Percentiles rank a stretch among this genome's conserved stretches.
Conservation (phyloP, 1,140 invertebrate genomes). For the Ooceraea biroi region DNA sequence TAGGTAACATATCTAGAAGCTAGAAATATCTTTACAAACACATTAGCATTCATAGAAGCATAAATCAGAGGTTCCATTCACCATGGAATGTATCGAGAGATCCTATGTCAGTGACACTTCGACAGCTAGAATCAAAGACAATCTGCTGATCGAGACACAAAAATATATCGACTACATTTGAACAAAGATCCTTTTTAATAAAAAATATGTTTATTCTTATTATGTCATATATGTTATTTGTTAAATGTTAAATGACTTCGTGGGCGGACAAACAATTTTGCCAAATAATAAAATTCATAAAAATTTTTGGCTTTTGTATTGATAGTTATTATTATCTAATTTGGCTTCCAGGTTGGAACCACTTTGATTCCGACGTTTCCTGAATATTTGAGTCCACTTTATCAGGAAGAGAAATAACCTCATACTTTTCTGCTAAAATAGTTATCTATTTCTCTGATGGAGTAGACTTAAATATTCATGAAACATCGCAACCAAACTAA, state of each 20-base stretch:
- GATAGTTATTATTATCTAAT: no score
- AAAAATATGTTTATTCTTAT: neutral
- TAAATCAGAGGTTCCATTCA: slow-evolving; percentile 60
- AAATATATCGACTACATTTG: neutral
- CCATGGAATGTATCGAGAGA: slow-evolving; percentile 43
- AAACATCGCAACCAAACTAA: no score
- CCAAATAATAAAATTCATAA: neutral
- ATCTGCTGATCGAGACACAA: neutral
- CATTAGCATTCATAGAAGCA: slow-evolving; percentile 45
- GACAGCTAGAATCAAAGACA: neutral
- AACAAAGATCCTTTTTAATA: neutral
- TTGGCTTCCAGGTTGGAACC: no score
- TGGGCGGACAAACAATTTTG: neutral
- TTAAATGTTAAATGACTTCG: neutral
- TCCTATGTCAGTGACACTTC: slow-evolving; percentile 17
- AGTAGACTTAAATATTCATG: neutral
- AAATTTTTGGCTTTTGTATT: no score
- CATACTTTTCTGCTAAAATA: no score
- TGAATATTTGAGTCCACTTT: no score
- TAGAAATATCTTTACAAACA: slow-evolving; percentile 23
- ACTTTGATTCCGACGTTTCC: no score
- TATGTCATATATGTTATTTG: no score
- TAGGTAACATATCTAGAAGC: neutral
- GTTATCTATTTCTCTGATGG: no score
- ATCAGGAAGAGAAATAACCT: no score